Evolutionary conservation across 2,888 invertebrate species (phyloP), one percentile per base, ranked within the genome.

Genomic region (Theretra japonica): DNA sequence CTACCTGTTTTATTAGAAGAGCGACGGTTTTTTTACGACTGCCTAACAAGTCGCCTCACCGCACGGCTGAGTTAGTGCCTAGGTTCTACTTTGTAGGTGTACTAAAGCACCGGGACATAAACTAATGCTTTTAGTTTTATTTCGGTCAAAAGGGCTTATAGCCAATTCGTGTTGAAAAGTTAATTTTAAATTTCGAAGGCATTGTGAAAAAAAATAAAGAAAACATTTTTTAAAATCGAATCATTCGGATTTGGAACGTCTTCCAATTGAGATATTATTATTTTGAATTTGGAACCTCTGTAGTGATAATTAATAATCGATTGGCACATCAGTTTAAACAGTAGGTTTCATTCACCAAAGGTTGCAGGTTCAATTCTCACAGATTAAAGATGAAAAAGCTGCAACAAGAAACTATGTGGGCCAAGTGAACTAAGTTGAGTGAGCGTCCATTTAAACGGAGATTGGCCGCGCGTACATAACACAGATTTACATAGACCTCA

Each of bases 1-100:
- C 41, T 65, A 65, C 65, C 65, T 65, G 65, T 65, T 65, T 65
- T 65, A 65, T 65, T 65, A 65, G 65, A 65, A 65, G 41, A 48
- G 48, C 48, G 48, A 65, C 41, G 65, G 65, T 65, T 65, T 65
- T 65, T 65, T 65, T 65, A 65, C 65, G 65, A 65, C 48, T 48
- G 65, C 41, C 65, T 65, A 65, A 65, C 65, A 48, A 65, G 65
- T 65, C 65, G 58, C 11, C 58, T 23, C 41, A 65, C 65, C 65
- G 48, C 65, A 65, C 65, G 65, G 23, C 41, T 23, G 59, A 59
- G 59, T 59, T 59, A 59, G 17, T 17, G 28, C 15, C 41, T 48
- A 65, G 2, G 17, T 5, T 23, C 65, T 41, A 41, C 41, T 23
- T 65, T 65, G 41, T 41, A 53, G 53, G 19, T 53, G 19, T 53